Evolutionary conservation across 2,113 vertebrate genomes (phyloP), one percentile per base, ranked within the genome.

Genomic region (Halichoerus grypus): DNA sequence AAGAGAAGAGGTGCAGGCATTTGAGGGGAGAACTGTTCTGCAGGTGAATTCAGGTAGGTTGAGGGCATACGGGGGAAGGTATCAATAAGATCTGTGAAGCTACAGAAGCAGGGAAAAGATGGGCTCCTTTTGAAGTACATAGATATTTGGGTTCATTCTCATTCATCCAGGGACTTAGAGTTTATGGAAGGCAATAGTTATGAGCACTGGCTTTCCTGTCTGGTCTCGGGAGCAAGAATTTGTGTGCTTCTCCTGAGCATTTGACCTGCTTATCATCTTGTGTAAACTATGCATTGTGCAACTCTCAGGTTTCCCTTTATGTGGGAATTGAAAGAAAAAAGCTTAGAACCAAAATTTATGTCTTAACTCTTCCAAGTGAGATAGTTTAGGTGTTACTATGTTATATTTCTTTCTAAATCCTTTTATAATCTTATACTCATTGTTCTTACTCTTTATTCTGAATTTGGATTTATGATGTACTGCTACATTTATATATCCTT

Each of bases 1-100:
- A 76, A 3, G 10, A 36, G 31, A n/a, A 42, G 31, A 42, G 15
- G 19, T 8, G 0, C 1, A 10, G 55, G 3, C 4, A 3, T 2
- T 4, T 28, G 8, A 46, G 49, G 11, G 11, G 13, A 28, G 12
- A 19, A 11, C 14, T 0, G 0, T 1, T 24, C 57, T 71, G 31
- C 28, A 28, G 49, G 13, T 26, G n/a, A 22, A 10, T 19, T 15
- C 4, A n/a, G 49, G 81, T 13, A 24, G 39, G 15, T 5, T 6
- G 15, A 31, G 49, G 16, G 18, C 5, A 18, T 0, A 19, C 18
- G 4, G 1, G 9, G 33, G 7, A 15, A 46, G 21, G 22, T 33
- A 0, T 14, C 31, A 12, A 2, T 1, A 14, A 31, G 9, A 16
- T 3, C 39, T 4, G 22, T 31, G 19, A 7, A 21, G 24, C 42